Evolutionary conservation across 2,888 invertebrate species (phyloP), one percentile per base, ranked within the genome.

Genomic region (Dryadula phaetusa): DNA sequence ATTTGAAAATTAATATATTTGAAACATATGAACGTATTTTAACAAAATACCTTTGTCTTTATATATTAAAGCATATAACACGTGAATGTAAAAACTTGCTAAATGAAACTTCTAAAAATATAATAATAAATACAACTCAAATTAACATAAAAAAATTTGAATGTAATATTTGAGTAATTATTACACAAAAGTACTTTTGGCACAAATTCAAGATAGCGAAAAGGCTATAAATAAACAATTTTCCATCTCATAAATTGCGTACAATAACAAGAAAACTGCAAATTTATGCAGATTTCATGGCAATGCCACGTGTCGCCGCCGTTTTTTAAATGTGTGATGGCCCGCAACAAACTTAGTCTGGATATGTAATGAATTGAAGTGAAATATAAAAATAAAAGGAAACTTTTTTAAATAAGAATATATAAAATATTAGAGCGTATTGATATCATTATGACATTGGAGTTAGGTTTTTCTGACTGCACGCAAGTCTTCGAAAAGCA

Each of bases 241-340:
- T 88, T 87, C 83, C 84, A 82, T 81, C 75, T 80, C 80, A 83
- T 89, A 87, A 85, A 86, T 85, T 77, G 79, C 75, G 79, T 82
- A 79, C 82, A 86, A 85, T 85, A 87, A 83, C 85, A 87, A 85
- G 86, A 84, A 85, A 88, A 90, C 86, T 88, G 87, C 86, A 88
- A 87, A 88, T 88, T 84, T 85, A 90, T 90, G 88, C 86, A 88
- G 86, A 88, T 88, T 87, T 87, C 81, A 82, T 81, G 77, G 82
- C 82, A 76, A 74, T 73, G 78, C 82, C 79, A 82, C 79, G 82
- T 82, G 82, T 42, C 49, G 49, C 49, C 49, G 49, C 49, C 49
- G 28, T 49, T 49, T 49, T 49, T 49, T 49, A 49, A 49, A 49
- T 49, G 49, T 28, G 25, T 49, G 49, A 49, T 28, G 49, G 28